Evolutionary conservation across 2,113 vertebrate species (phyloP).

Genomic region (Brachionichthys hirsutus): DNA sequence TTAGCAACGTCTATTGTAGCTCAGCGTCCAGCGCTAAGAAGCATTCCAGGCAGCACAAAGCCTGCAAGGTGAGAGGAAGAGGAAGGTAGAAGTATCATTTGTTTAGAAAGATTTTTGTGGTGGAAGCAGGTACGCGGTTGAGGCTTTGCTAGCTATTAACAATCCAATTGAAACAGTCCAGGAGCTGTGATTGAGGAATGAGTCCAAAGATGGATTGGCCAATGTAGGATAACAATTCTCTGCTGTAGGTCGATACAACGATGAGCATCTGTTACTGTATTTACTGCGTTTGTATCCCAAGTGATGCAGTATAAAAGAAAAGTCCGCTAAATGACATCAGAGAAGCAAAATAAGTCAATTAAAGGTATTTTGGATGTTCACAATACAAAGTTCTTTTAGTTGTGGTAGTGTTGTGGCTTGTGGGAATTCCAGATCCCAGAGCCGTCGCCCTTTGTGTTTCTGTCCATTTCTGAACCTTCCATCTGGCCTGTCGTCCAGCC

Average conservation of each 20-base stretch:
- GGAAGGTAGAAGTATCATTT: constrained; percentile 7
- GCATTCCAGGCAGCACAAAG: constrained; percentile 37
- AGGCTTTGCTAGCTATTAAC: not conserved
- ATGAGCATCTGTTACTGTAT: not conserved
- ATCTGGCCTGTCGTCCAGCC: constrained; percentile 43
- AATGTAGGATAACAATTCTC: no score
- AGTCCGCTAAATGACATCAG: constrained; percentile 22
- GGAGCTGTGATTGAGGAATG: no score
- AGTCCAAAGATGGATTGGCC: no score
- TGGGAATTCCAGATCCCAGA: constrained; percentile 34
- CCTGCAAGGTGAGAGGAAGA: no score
- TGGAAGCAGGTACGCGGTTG: constrained; percentile 13
- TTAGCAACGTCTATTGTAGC: constrained; percentile 42
- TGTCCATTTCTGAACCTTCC: constrained; percentile 33
- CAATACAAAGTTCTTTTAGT: constrained; percentile 40
- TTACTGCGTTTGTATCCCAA: constrained; percentile 11
- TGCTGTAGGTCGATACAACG: constrained; percentile 1
- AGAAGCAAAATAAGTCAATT: constrained; percentile 30
- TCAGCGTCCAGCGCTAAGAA: constrained; percentile 43
- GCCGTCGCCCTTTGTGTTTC: constrained; percentile 44
- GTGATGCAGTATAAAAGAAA: constrained; percentile 22
- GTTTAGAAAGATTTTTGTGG: not conserved
- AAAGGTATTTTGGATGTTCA: constrained; percentile 48
- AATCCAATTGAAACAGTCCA: no score
- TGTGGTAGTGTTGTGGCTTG: constrained; percentile 43